Evolutionary conservation across 2,888 invertebrate genomes (phyloP), one percentile per base, ranked within the genome.

Genomic region (Pinctada fucata): DNA sequence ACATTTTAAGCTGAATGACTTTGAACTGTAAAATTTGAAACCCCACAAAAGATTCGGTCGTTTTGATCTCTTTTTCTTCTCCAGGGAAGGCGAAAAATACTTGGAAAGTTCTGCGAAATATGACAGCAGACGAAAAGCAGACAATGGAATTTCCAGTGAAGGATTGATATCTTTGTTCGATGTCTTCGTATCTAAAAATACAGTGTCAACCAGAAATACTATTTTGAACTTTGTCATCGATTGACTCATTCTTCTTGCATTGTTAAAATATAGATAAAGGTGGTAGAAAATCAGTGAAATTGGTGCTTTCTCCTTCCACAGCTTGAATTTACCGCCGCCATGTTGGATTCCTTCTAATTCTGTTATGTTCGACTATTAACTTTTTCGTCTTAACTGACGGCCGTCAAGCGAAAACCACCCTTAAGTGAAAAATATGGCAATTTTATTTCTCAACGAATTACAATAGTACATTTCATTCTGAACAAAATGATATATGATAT

Each of bases 1-100:
- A 6, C 85, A 79, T 67, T 81, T 83, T 10, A 83, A 79, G 47
- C 75, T 79, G 65, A 79, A 76, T 47, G 72, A 52, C 48, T 72
- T 78, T 8, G 88, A 85, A 77, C 83, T 85, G 75, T 88, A 89
- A 66, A 89, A 86, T 69, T 89, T 90, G 72, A 83, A 90, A 31
- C 89, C 87, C 88, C 90, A 89, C 78, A 86, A 86, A 3, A 89
- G 66, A 5, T 75, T 73, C n/a, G 78, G 73, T 16, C 83, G 75
- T 65, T 73, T 80, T 49, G 71, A 65, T 72, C 78, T 83, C 8
- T 73, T 72, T 75, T 80, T 85, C 3, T 6, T n/a, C 47, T 16
- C 4, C 16, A 5, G n/a, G 65, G 31, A 31, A 31, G 31, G 31
- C 31, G 31, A 31, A 58, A 6, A 6, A 10, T 58, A 13, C 6